Evolutionary conservation across 1,140 invertebrate genomes (phyloP).

Genomic region (Anastrepha ludens): DNA sequence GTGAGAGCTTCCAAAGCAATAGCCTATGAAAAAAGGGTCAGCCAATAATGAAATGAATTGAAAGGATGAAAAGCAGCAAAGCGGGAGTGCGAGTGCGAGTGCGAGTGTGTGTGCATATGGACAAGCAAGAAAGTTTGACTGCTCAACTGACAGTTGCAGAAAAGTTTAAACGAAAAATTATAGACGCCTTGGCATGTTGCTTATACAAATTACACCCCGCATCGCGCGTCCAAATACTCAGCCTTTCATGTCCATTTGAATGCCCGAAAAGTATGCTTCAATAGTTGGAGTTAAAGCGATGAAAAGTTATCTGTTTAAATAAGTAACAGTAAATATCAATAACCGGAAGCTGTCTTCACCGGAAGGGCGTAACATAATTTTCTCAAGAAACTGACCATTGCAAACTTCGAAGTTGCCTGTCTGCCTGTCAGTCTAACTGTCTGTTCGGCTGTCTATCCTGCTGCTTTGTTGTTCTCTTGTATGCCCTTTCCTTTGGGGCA

Average conservation of each 20-base stretch:
- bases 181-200: constrained; percentile 15
- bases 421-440: constrained; percentile 15
- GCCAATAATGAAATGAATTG: background rate
- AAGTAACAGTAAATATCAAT: constrained; percentile 51
- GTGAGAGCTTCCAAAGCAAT: background rate
- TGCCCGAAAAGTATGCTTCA: background rate
- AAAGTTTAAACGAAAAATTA: constrained; percentile 52
- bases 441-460: background rate
- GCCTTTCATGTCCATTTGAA: background rate
- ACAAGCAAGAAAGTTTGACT: constrained; percentile 3
- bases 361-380: constrained; percentile 41
- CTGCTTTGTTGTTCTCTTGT: background rate
- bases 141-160: constrained; percentile 46
- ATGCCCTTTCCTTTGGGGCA: background rate
- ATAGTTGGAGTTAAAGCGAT: background rate
- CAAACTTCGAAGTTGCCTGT: constrained; percentile 42
- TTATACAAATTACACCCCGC: background rate
- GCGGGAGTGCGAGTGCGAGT: background rate
- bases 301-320: constrained; percentile 42
- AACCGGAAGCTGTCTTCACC: constrained; percentile 50
- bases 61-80: background rate
- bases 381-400: constrained; percentile 49
- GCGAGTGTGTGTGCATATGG: background rate
- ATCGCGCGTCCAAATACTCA: background rate
- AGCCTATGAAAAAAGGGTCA: background rate